These are phyloP conservation scores for Lepidurus apus DNA, from an alignment of 1,140 invertebrate genomes.

Conservation along the genomic window DNA sequence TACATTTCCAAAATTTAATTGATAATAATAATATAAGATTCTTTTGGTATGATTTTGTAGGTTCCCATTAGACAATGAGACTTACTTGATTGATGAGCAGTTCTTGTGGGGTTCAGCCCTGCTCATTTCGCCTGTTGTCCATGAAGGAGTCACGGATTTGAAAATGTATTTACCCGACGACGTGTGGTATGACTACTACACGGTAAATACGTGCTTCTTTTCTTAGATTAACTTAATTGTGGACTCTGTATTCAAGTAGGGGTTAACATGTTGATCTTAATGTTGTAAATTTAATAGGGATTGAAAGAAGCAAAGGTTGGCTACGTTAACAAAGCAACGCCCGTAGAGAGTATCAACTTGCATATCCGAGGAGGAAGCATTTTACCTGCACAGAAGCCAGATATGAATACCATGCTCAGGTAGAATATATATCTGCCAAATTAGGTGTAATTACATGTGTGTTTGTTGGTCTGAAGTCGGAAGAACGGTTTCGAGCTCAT, in stretches of 20 bases:
- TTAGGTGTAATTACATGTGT: neutral
- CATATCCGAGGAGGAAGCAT: constrained; percentile 46
- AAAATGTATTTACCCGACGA: constrained; percentile 43
- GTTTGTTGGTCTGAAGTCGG: neutral
- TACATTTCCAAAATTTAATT: neutral
- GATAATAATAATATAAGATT: neutral
- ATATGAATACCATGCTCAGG: constrained; percentile 41
- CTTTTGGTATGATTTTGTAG: constrained; percentile 35
- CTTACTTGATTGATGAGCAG: constrained; percentile 39
- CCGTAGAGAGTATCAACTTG: constrained; percentile 40
- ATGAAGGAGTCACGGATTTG: constrained; percentile 36
- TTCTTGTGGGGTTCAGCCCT: constrained; percentile 42
- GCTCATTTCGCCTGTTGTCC: constrained; percentile 39
- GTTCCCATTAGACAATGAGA: constrained; percentile 41
- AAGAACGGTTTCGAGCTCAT: constrained; percentile 31
- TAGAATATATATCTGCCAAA: neutral
- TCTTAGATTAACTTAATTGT: neutral
- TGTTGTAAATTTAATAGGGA: neutral
- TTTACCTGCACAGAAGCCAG: constrained; percentile 45
- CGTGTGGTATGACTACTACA: constrained; percentile 48
- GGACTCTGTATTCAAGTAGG: neutral
- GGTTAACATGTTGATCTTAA: neutral
- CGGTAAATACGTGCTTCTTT: constrained; percentile 35
- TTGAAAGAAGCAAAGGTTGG: neutral
- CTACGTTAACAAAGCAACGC: neutral